A percentile compares a stretch with the other conserved stretches of the same genome.
phyloP scores from a whole-genome alignment of 53 echinoderm and acorn worm species.

The Temnopleurus reevesii region DNA sequence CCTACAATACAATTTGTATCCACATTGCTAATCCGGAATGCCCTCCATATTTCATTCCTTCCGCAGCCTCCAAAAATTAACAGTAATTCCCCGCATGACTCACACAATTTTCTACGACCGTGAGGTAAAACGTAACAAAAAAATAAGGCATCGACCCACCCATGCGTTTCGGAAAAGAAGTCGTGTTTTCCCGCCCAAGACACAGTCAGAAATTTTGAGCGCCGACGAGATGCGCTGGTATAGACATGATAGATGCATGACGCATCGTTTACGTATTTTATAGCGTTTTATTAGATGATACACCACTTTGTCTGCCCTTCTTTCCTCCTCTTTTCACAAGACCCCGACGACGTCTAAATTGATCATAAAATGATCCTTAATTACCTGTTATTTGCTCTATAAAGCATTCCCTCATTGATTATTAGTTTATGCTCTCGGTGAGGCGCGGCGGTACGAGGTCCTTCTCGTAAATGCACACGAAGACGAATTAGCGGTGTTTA shows the following conservation, averaged over 20 bases:
- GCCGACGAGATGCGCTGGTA: neutral
- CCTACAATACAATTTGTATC: constrained; percentile 22
- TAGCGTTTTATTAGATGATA: constrained; percentile 11
- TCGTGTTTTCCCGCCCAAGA: constrained; percentile 1
- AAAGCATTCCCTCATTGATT: neutral
- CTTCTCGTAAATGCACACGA: too few relatives aligned
- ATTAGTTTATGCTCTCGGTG: neutral
- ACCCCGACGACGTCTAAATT: constrained; percentile 23
- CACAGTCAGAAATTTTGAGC: neutral
- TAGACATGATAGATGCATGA: neutral
- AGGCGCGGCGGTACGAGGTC: neutral
- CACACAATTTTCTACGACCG: neutral
- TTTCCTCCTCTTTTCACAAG: neutral
- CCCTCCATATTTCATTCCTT: constrained; percentile 1
- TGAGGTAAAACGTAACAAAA: neutral
- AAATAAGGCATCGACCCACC: neutral
- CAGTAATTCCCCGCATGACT: constrained; percentile 24
- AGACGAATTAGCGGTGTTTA: too few relatives aligned
- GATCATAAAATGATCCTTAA: constrained; percentile 32
- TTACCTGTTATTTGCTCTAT: neutral
- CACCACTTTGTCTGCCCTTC: neutral
- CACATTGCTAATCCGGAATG: neutral
- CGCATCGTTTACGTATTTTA: constrained; percentile 14
- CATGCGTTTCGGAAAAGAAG: constrained; percentile 9
- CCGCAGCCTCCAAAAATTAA: constrained; percentile 18